A percentile compares a stretch with the other conserved stretches of the same genome.
Evolutionary conservation across 2,888 invertebrate species (phyloP).

Genomic region (Dimorphilus gyrociliatus): DNA sequence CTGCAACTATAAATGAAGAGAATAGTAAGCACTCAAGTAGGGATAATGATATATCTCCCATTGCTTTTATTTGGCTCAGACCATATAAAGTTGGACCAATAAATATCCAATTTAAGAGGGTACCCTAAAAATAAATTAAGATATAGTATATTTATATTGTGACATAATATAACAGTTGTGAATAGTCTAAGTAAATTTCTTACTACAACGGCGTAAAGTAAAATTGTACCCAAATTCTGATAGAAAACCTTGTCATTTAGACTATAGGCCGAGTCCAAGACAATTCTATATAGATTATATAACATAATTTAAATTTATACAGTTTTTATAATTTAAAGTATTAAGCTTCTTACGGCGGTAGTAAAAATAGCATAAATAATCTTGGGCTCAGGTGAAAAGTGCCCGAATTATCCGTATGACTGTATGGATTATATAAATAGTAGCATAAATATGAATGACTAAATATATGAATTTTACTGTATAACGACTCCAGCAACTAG

Average conservation of each 20-base stretch:
- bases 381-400: too few relatives aligned
- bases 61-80: slow-evolving; percentile 19
- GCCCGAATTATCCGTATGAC: too few relatives aligned
- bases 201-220: slow-evolving; percentile 44
- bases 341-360: too few relatives aligned
- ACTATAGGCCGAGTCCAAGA: slow-evolving; percentile 44
- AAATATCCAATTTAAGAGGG: slow-evolving; percentile 29
- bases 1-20: slow-evolving; percentile 44
- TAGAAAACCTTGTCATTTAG: slow-evolving; percentile 43
- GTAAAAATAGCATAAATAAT: too few relatives aligned
- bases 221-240: slow-evolving; percentile 43
- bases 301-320: not conserved
- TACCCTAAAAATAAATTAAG: slow-evolving; percentile 22
- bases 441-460: too few relatives aligned
- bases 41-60: slow-evolving; percentile 20
- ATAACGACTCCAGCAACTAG: slow-evolving; percentile 38
- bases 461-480: too few relatives aligned
- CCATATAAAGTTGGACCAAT: slow-evolving; percentile 22
- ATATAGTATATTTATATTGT: too few relatives aligned
- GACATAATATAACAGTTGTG: too few relatives aligned
- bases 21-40: slow-evolving; percentile 39
- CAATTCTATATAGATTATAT: slow-evolving; percentile 40
- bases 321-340: slow-evolving; percentile 7
- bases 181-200: too few relatives aligned
- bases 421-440: too few relatives aligned